Conservation (phyloP, 2,797 vertebrate genomes). For the Rhodeus uyekii region DNA sequence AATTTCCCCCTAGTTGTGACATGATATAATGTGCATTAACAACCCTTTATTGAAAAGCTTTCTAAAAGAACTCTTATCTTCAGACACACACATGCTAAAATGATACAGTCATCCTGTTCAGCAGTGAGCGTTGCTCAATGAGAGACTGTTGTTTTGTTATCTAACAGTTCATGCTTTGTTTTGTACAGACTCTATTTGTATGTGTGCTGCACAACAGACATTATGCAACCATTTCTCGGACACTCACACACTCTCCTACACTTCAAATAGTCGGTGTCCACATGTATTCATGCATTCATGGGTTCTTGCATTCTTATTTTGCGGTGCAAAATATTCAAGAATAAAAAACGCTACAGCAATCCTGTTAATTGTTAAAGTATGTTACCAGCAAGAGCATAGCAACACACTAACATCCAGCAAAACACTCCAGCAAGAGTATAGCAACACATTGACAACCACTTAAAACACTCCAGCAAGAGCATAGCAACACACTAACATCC, state of each 20-base stretch:
- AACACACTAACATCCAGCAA: neutral
- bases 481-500: too few species aligned
- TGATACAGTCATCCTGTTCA: neutral
- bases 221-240: constrained; percentile 25
- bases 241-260: constrained; percentile 16
- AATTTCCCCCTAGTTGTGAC: neutral
- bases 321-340: neutral
- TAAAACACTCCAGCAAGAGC: too few species aligned
- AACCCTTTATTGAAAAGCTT: neutral
- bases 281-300: neutral
- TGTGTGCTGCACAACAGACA: constrained; percentile 18
- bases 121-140: neutral
- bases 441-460: too few species aligned
- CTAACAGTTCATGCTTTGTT: constrained; percentile 33
- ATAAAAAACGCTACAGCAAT: neutral
- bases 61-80: neutral
- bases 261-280: neutral
- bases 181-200: constrained; percentile 20
- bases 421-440: too few species aligned
- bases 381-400: neutral
- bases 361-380: neutral
- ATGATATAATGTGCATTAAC: neutral
- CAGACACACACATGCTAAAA: neutral
- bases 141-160: constrained; percentile 1
- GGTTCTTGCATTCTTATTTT: neutral